Conservation (phyloP, 2,888 invertebrate species). For the Cantharis lateralis region DNA sequence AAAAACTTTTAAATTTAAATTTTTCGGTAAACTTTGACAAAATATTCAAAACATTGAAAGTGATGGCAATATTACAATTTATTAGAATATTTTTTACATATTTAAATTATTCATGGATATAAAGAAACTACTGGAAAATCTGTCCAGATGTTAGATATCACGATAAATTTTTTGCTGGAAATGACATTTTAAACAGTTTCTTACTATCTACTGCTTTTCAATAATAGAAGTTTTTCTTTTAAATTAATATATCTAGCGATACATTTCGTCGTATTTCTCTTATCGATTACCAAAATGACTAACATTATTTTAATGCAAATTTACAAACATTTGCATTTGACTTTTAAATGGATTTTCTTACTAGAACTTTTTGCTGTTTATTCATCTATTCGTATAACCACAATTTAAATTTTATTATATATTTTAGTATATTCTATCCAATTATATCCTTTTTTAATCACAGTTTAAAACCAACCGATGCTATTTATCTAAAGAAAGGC, state of each 20-base stretch:
- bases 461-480: too few relatives aligned
- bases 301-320: neutral
- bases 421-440: neutral
- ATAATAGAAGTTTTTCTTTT: conserved; percentile 28
- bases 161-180: conserved; percentile 22
- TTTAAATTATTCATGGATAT: conserved; percentile 24
- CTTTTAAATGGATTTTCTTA: neutral
- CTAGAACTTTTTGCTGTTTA: neutral
- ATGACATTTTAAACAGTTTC: conserved; percentile 31
- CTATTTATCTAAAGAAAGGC: too few relatives aligned
- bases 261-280: conserved; percentile 12
- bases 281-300: neutral
- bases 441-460: too few relatives aligned
- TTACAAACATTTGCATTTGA: conserved; percentile 1
- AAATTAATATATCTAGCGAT: conserved; percentile 31
- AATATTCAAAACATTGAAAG: neutral
- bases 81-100: conserved; percentile 13
- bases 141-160: conserved; percentile 26
- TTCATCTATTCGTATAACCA: neutral
- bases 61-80: neutral
- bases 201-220: conserved; percentile 31
- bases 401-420: neutral
- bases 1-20: neutral
- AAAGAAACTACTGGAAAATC: conserved; percentile 28
- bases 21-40: neutral